A percentile compares a stretch with the other conserved stretches of the same genome.
Conservation (phyloP, 2,797 vertebrate genomes). For the Anniella stebbinsi region DNA sequence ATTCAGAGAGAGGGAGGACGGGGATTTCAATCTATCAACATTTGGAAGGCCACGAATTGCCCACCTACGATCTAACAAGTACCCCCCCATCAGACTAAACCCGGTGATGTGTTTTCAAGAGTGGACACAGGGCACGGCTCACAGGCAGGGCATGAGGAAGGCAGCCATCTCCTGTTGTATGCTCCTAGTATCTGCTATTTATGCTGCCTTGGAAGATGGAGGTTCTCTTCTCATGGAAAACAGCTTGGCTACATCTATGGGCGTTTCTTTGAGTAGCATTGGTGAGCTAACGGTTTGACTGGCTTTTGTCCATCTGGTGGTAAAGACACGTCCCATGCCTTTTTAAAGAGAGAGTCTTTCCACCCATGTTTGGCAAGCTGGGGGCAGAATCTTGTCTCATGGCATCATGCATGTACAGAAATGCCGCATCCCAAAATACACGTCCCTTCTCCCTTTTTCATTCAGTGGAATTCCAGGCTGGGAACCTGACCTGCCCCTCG, state of each 20-base stretch:
- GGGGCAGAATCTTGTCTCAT: background rate
- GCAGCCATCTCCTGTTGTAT: too few species aligned
- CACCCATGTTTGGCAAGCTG: background rate
- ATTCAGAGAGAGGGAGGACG: background rate
- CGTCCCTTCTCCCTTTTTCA: background rate
- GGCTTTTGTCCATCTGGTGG: accelerated
- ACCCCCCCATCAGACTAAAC: background rate
- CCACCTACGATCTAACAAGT: background rate
- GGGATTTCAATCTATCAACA: too few species aligned
- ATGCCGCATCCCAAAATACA: constrained; percentile 65
- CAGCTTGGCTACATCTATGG: background rate
- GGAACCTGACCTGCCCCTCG: background rate
- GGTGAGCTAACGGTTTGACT: accelerated
- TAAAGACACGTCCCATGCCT: background rate
- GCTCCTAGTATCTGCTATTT: background rate
- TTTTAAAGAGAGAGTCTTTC: background rate
- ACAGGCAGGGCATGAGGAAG: background rate
- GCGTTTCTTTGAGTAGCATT: background rate
- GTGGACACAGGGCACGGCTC: too few species aligned
- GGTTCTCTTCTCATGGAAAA: background rate
- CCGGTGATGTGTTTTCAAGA: background rate
- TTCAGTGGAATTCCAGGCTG: background rate
- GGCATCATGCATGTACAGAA: constrained; percentile 27
- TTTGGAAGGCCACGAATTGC: too few species aligned
- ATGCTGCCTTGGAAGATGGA: too few species aligned